Conservation (phyloP, 1,140 invertebrate species). For the Zaprionus ghesquierei region DNA sequence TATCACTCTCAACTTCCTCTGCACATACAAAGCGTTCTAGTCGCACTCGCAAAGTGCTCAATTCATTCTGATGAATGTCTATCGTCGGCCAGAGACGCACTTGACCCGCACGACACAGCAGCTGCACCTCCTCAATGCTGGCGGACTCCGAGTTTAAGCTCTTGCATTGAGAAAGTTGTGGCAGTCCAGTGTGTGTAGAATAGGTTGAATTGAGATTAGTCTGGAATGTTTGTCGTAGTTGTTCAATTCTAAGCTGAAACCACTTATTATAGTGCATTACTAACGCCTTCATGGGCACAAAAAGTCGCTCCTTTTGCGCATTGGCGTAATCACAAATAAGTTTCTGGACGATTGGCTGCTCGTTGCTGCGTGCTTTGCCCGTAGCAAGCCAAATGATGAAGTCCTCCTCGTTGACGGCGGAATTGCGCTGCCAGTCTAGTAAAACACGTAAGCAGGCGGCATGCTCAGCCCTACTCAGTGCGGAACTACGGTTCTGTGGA, state of each 20-base stretch:
- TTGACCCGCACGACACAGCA: constrained; percentile 25
- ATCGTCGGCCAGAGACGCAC: constrained; percentile 40
- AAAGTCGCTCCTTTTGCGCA: constrained; percentile 31
- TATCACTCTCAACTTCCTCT: not conserved
- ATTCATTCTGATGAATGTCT: not conserved
- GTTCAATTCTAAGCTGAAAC: constrained; percentile 14
- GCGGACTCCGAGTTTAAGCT: constrained; percentile 28
- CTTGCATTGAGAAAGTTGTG: constrained; percentile 54
- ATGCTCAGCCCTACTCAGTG: constrained; percentile 37
- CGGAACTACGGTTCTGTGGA: constrained; percentile 16
- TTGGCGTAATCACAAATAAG: constrained; percentile 39
- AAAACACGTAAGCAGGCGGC: constrained; percentile 54
- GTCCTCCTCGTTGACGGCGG: constrained; percentile 23
- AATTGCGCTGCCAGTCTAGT: constrained; percentile 33
- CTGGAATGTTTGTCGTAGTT: constrained; percentile 2
- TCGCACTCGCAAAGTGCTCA: constrained; percentile 38
- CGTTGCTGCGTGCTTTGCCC: constrained; percentile 36
- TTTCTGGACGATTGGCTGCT: constrained; percentile 50
- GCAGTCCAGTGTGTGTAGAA: constrained; percentile 45
- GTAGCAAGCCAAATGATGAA: constrained; percentile 47
- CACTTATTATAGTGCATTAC: constrained; percentile 39
- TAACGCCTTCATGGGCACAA: constrained; percentile 46
- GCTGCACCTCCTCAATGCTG: constrained; percentile 42
- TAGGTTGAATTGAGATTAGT: constrained; percentile 22
- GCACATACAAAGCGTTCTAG: constrained; percentile 43